Evolutionary conservation across 2,113 vertebrate genomes (phyloP).

Genomic region (Ranitomeya imitator): DNA sequence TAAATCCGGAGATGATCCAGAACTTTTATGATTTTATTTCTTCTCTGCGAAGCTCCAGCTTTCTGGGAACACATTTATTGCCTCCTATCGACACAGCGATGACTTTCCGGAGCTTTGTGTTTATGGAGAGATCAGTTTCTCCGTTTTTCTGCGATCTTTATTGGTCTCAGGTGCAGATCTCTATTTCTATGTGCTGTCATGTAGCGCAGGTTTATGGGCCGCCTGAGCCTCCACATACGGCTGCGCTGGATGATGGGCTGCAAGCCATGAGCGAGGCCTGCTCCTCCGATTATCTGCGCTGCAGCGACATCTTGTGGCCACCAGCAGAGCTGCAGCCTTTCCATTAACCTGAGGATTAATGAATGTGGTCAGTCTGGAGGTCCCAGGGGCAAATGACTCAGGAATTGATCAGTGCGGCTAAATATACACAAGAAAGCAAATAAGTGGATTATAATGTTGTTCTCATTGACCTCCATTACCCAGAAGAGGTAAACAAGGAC

Average conservation of each 20-base stretch:
- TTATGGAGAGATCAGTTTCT: not conserved
- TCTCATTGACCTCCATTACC: no score
- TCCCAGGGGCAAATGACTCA: no score
- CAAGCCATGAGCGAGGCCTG: no score
- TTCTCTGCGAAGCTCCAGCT: not conserved
- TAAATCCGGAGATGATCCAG: not conserved
- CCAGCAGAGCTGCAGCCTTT: not conserved
- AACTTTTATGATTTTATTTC: not conserved
- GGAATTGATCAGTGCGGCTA: not conserved
- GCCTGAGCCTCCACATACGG: not conserved
- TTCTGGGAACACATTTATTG: conserved; percentile 4
- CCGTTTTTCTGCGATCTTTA: not conserved
- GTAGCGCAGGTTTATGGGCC: not conserved
- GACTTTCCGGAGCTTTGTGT: not conserved
- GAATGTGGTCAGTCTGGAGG: no score
- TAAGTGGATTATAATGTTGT: no score
- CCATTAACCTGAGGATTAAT: not conserved
- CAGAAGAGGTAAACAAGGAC: no score
- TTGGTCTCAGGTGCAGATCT: not conserved
- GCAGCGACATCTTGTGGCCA: not conserved
- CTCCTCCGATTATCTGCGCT: not conserved
- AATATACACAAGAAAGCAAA: not conserved
- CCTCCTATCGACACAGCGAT: not conserved
- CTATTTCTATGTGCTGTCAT: not conserved
- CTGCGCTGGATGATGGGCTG: not conserved